Base-by-base conservation (phyloP, 1,140 invertebrate species). In the Neocloeon triangulifer region DNA sequence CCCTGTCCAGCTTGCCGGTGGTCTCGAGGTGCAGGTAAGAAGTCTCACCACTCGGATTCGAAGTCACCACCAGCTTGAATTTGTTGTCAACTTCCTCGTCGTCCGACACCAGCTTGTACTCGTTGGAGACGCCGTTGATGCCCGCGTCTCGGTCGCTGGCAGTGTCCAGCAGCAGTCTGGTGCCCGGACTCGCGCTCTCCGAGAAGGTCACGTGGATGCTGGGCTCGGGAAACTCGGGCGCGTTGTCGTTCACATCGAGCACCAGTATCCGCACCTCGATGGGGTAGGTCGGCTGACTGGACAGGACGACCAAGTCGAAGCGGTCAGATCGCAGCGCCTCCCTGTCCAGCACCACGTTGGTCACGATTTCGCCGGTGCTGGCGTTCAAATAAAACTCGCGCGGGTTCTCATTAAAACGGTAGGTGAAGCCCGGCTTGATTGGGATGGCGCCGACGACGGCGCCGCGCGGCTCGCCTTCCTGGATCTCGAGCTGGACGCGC, bases 11-110 rank as follows among this genome's bases (percentile, higher is more conserved):
- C 42, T 78, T 75, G 0, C 79, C 80, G 0, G 75, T 85, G 0
- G 81, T 89, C 54, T 89, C 84, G 41, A 92, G 51, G 49, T 91
- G 79, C 16, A 92, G 57, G 48, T 89, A 89, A 0, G 78, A 80
- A 0, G 74, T 77, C 46, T 88, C 81, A 0, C 80, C 79, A 30
- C 69, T 78, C 0, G 81, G 81, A 56, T 89, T 88, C 0, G 71
- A 72, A 1, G 80, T 86, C 1, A 88, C 74, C 28, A 73, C 73
- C 26, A 92, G 53, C 15, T 73, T 66, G 54, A 91, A 92, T 46
- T 86, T 85, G 18, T 70, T 70, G 39, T 86, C 79, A 3, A 29
- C 27, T n/a, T n/a, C n/a, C 13, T 70, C 66, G 52, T 91, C 88
- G 0, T 84, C 84, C 33, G 69, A 72, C 1, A 89, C 68, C 41